Conservation (phyloP, 2,797 vertebrate genomes). For the Anabas testudineus region DNA sequence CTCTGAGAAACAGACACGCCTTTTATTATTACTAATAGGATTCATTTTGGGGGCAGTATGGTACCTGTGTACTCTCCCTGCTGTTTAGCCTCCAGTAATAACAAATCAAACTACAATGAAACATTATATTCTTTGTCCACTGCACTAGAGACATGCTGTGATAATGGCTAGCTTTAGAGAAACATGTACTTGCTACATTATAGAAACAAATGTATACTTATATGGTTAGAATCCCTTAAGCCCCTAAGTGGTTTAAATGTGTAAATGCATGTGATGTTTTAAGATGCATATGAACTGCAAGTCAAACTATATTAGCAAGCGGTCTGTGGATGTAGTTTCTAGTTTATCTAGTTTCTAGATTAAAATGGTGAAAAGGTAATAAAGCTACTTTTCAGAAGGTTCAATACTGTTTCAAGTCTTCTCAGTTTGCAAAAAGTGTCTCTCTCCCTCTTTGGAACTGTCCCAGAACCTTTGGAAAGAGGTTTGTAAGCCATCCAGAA, state of each 20-base stretch:
- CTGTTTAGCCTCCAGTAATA: background rate
- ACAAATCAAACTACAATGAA: background rate
- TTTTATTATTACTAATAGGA: constrained; percentile 1
- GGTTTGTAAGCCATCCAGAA: too few species aligned
- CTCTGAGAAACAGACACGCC: constrained; percentile 1
- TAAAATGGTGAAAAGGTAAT: too few species aligned
- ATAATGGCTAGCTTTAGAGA: background rate
- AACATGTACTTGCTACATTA: background rate
- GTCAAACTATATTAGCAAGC: background rate
- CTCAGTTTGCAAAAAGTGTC: too few species aligned
- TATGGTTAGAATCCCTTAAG: background rate
- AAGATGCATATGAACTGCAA: background rate
- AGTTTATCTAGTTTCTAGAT: background rate
- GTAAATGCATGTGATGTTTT: background rate
- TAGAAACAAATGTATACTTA: too few species aligned
- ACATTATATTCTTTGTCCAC: background rate
- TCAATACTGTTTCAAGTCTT: too few species aligned
- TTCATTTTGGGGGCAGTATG: background rate
- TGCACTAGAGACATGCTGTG: background rate
- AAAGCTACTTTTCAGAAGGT: too few species aligned
- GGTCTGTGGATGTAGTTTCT: background rate
- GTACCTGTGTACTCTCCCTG: background rate
- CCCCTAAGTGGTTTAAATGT: background rate
- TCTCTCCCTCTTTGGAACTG: too few species aligned
- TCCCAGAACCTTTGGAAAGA: too few species aligned